Evolutionary conservation across 2,888 invertebrate genomes (phyloP), one percentile per base, ranked within the genome.

Genomic region (Diplazon laetatorius): DNA sequence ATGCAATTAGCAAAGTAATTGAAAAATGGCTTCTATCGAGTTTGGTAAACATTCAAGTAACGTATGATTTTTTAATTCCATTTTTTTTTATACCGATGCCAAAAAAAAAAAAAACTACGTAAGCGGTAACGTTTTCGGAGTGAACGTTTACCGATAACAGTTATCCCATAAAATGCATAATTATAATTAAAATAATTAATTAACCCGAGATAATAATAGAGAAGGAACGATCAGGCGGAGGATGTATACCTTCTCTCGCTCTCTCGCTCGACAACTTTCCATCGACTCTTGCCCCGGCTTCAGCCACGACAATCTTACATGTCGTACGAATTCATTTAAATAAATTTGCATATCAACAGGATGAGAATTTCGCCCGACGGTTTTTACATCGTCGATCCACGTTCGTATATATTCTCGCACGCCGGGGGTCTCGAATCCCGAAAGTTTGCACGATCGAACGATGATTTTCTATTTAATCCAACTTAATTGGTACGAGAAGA

Each of bases 261-360:
- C 37, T 50, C 39, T 50, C 66, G 39, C 70, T 68, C 42, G 46
- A 39, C 39, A 66, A 70, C 63, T 81, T 79, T 69, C 69, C 63
- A 66, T 60, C 66, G 55, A 65, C 75, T 75, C 68, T n/a, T n/a
- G n/a, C 46, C 46, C 82, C 75, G 73, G 57, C 72, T 60, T 79
- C 82, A 84, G 83, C 87, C 83, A 84, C 84, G 84, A 84, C 83
- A 80, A 84, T 85, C 84, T 87, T 86, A 86, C 82, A 83, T 73
- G 82, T 73, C 84, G 83, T 82, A 76, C 76, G 86, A 88, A 87
- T 87, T 88, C 85, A 88, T 88, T 88, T 86, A 83, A 88, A 88
- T 87, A 85, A 87, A 88, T 88, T 88, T 88, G 85, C 89, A 88
- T 88, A 83, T 82, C 82, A 78, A 84, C 80, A 66, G 68, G 78